A percentile compares a stretch with the other conserved stretches of the same genome.
phyloP scores from a whole-genome alignment of 2,797 vertebrate genomes.

The Mus minutoides region DNA sequence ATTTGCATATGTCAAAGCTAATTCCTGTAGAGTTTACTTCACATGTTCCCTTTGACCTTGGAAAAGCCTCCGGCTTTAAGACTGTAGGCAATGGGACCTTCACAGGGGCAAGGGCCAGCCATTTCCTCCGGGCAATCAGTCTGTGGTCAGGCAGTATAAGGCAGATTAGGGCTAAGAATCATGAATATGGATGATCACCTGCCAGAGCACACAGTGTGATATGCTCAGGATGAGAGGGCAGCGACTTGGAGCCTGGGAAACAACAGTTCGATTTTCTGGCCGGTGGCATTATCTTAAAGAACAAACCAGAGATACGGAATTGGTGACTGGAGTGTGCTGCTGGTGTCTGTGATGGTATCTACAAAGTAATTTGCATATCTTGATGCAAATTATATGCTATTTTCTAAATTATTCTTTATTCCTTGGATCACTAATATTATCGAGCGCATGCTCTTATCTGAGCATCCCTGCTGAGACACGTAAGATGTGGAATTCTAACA shows the following conservation, averaged over 20 bases:
- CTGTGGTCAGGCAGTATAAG: accelerated
- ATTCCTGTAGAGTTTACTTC: neutral
- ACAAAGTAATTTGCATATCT: constrained; percentile 7
- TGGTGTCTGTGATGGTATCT: neutral
- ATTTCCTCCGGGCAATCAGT: neutral
- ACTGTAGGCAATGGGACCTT: neutral
- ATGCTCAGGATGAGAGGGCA: accelerated
- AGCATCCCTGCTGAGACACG: neutral
- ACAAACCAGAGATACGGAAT: neutral
- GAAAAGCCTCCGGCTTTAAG: neutral
- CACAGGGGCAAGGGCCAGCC: neutral
- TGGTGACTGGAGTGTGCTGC: neutral
- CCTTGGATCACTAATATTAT: neutral
- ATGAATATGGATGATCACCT: neutral
- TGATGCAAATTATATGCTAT: neutral
- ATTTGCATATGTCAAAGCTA: neutral
- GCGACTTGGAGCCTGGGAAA: neutral
- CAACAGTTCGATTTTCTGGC: neutral
- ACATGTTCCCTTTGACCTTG: neutral
- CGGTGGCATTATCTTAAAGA: neutral
- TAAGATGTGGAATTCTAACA: neutral
- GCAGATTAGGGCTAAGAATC: neutral
- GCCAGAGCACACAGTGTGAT: neutral
- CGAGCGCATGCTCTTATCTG: neutral
- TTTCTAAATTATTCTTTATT: neutral